Evolutionary conservation across 2,888 invertebrate genomes (phyloP), one percentile per base, ranked within the genome.

Genomic region (Reticulitermes lucifugus): DNA sequence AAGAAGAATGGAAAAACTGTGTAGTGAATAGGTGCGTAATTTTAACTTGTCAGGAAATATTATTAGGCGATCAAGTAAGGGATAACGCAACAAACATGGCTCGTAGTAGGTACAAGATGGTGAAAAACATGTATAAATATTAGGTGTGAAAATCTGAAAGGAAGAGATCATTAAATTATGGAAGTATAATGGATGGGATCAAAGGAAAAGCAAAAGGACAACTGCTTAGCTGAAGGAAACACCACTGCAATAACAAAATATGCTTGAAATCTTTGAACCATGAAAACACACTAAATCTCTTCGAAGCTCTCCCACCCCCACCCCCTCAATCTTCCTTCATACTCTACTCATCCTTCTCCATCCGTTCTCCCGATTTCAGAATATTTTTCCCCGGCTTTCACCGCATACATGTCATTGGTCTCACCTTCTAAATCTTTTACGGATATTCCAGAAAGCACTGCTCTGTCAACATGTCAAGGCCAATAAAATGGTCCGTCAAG

Each of bases 351-450:
- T n/a, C n/a, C 9, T 41, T 73, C 41, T 35, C 41, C 41, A 18
- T 73, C 73, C 73, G 3, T 73, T 73, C 70, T 70, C 14, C 65
- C n/a, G 65, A 65, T 65, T 65, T 25, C 55, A 55, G 18, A 35
- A 35, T 35, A 35, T 65, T 12, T 65, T 65, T 65, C 25, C 65
- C 0, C 18, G 65, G 73, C 55, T 79, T 79, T 79, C 79, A 55
- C 29, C 79, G 25, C 55, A 55, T 29, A 59, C 80, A 60, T 21
- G 25, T 9, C 59, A 59, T 80, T 59, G 80, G 80, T 80, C 46
- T 80, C 55, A 80, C 10, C 80, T 80, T 80, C 51, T 25, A 80
- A 59, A 35, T n/a, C 59, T 59, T 80, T 79, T 46, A 79, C 79
- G 51, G 79, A 79, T 51, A 79, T 51, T 79, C 79, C 12, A 25